Evolutionary conservation across 2,888 invertebrate genomes (phyloP).

Genomic region (Acanthacorydalis orientalis): DNA sequence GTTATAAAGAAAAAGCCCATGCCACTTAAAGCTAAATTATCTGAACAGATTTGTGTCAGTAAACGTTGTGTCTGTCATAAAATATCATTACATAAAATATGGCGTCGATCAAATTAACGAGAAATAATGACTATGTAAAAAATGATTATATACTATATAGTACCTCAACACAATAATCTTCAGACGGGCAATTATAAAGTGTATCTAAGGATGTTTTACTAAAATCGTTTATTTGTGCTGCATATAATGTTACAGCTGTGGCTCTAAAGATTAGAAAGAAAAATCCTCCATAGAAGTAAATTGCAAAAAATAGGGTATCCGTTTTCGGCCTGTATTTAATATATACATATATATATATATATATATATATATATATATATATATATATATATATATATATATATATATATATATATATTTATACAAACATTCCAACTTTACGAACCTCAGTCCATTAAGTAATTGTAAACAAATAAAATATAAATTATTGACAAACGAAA

Average conservation of each 20-base stretch:
- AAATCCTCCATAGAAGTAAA: conserved; percentile 1
- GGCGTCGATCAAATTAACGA: no score
- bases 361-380: neutral
- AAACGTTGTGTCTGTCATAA: conserved; percentile 1
- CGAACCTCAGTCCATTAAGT: conserved; percentile 1
- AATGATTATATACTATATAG: no score
- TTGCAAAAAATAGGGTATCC: neutral
- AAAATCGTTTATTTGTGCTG: neutral
- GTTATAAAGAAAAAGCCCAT: conserved; percentile 1
- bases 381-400: neutral
- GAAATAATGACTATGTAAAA: no score
- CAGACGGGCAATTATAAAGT: conserved; percentile 1
- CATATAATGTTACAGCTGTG: neutral
- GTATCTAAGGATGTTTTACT: neutral
- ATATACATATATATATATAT: neutral
- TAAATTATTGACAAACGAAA: conserved; percentile 3
- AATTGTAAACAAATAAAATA: conserved; percentile 3
- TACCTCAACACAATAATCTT: conserved; percentile 1
- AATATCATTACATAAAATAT: no score
- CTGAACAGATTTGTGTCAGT: neutral
- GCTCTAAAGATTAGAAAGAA: conserved; percentile 1
- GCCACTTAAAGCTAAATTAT: neutral
- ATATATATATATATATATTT: neutral
- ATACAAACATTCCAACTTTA: neutral
- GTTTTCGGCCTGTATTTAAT: neutral